Evolutionary conservation across 1,140 invertebrate genomes (phyloP), one percentile per base, ranked within the genome.

Genomic region (Calosoma granatense): DNA sequence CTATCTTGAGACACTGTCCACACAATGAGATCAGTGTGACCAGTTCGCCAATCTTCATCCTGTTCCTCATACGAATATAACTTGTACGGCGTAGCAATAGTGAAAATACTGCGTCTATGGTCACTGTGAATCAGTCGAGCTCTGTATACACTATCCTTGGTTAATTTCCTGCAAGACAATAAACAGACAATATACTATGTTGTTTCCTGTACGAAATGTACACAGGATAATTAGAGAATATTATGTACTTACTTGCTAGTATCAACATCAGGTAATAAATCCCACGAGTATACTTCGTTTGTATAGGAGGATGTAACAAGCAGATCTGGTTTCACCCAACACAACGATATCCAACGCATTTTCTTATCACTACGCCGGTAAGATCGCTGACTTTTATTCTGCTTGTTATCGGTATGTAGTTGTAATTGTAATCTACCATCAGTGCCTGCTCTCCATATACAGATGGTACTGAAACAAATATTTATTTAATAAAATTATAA

Each of bases 1-100:
- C 84, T 73, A 66, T 88, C 85, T 65, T 85, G 79, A 1, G 78
- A 78, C 0, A 73, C 65, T 2, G 81, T 82, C 83, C 84, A 84
- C 14, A 84, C 70, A 60, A 62, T 64, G 1, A 62, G 17, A 14
- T 52, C 41, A 15, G 14, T 51, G 20, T 56, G 36, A 54, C 62
- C 54, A 19, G 56, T 36, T 57, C 60, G n/a, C n/a, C n/a, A n/a
- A n/a, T n/a, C 63, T 43, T 65, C 63, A 20, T 43, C 56, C 20
- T 62, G 59, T 22, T 55, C 51, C 14, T 59, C 21, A 23, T 51
- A n/a, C 21, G 14, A 20, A 55, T 23, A 54, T 11, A 51, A 59
- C 19, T 57, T 43, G 6, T 61, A 55, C n/a, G 67, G 61, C 2
- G 66, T 59, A 1, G 61, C 58, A 56, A 70, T 67, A 19, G 53